phyloP scores from a whole-genome alignment of 2,888 invertebrate genomes.

The Sisyra nigra region DNA sequence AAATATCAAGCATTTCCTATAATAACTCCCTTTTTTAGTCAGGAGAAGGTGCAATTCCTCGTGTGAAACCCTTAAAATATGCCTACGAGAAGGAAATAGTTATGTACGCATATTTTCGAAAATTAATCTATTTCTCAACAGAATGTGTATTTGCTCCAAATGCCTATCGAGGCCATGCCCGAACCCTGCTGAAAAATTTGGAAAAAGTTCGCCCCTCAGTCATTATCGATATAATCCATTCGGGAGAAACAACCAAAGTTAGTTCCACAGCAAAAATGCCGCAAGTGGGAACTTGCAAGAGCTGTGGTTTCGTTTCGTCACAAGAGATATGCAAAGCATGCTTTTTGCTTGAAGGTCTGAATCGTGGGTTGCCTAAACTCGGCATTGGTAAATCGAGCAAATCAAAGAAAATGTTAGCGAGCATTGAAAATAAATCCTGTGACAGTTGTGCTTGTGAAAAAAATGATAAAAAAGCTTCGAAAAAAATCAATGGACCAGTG shows the following conservation, averaged over 20 bases:
- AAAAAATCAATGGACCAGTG: too few species aligned
- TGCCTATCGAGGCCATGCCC: constrained; percentile 86
- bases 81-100: constrained; percentile 99
- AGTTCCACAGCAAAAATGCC: constrained; percentile 74
- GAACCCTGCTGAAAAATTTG: constrained; percentile 83
- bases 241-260: constrained; percentile 72
- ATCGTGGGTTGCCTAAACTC: constrained; percentile 77
- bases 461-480: background rate
- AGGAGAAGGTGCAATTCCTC: constrained; percentile 65
- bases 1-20: constrained; percentile 5
- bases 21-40: constrained; percentile 31
- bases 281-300: constrained; percentile 56
- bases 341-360: constrained; percentile 84
- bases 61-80: constrained; percentile 94
- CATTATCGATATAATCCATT: constrained; percentile 87
- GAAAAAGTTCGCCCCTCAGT: constrained; percentile 84
- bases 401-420: constrained; percentile 46
- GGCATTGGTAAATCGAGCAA: constrained; percentile 85
- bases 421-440: constrained; percentile 21
- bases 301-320: constrained; percentile 85
- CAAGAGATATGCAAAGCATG: constrained; percentile 95
- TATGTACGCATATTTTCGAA: constrained; percentile 96
- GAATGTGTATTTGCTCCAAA: constrained; percentile 98
- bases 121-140: constrained; percentile 93
- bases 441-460: constrained; percentile 1